Base-by-base conservation (phyloP, 2,797 vertebrate species). In the Cynopterus sphinx region DNA sequence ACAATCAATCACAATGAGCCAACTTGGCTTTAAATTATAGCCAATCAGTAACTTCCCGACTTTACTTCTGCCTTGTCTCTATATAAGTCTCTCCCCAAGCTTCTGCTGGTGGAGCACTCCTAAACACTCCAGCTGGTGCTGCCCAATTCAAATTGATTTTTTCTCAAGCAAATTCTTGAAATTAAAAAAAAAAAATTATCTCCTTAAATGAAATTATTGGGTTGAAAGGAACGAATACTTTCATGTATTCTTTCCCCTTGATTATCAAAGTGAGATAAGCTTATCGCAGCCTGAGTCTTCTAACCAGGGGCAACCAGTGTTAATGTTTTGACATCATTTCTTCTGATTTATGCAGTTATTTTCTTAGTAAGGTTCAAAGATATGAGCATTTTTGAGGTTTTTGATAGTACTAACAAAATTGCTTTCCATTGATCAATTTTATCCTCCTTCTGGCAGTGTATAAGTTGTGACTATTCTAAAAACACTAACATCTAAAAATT, bases 221-320 rank as follows among this genome's bases (percentile, higher is more conserved):
- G 26, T 67, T 91, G 83, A 86, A 93, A 86, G 28, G 19, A 94
- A 89, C 89, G 31, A 26, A 71, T 87, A 94, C 88, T 89, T 75
- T n/a, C 70, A 90, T 92, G 90, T 94, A 73, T 94, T 86, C 86
- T 71, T 21, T 12, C 79, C 33, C 26, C 26, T 24, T 85, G 74
- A 82, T 95, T 95, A 94, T 86, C 49, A 83, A 84, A 93, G 95
- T 89, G 68, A 86, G 83, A 78, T 78, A 87, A 92, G 17, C 53
- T 91, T 93, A 93, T 88, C 49, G 89, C 22, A 74, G 57, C 94
- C 86, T n/a, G 43, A 53, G 33, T 73, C 39, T 36, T 94, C 17
- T 3, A 61, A 43, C 83, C 8, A 9, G 43, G 90, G 81, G 87
- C 68, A 86, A 86, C 33, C 67, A 46, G 31, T 82, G 67, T 73